Percentiles rank a stretch among this genome's conserved stretches.
phyloP scores from a whole-genome alignment of 2,797 vertebrate species.

The Brachymystax lenok region DNA sequence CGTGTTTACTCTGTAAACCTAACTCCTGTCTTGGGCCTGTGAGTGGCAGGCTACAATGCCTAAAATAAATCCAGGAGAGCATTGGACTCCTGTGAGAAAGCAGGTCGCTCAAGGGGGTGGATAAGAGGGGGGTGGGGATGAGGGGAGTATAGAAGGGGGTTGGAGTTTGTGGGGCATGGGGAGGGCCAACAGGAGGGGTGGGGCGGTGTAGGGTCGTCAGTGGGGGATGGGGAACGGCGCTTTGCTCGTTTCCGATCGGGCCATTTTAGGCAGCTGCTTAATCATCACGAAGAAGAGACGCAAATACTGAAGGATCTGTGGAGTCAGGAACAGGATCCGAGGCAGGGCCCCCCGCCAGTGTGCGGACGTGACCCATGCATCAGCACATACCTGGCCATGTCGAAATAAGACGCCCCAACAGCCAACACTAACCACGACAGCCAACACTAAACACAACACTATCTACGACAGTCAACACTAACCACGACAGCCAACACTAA shows the following conservation, averaged over 20 bases:
- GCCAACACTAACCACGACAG: slow-evolving; percentile 30
- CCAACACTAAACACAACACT: too few species aligned
- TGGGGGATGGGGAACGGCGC: slow-evolving; percentile 34
- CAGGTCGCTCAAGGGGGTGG: not conserved
- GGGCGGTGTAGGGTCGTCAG: slow-evolving; percentile 29
- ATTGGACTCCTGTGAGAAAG: slow-evolving; percentile 8
- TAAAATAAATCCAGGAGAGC: slow-evolving; percentile 51
- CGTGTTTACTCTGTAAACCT: slow-evolving; percentile 14
- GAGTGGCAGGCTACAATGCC: slow-evolving; percentile 19
- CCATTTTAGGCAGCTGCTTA: slow-evolving; percentile 69
- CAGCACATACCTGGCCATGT: slow-evolving; percentile 61
- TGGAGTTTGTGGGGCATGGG: slow-evolving; percentile 6
- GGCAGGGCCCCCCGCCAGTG: slow-evolving; percentile 58
- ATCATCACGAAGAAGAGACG: slow-evolving; percentile 66
- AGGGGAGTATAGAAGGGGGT: not conserved
- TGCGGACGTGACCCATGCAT: slow-evolving; percentile 68
- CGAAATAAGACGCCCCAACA: slow-evolving; percentile 58
- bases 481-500: too few species aligned
- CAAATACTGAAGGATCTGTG: slow-evolving; percentile 72
- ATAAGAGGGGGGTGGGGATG: too few species aligned
- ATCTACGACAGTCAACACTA: too few species aligned
- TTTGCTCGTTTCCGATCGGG: slow-evolving; percentile 52
- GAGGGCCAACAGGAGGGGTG: not conserved
- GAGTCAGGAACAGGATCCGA: slow-evolving; percentile 63
- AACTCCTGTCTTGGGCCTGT: slow-evolving; percentile 15